Base-by-base conservation (phyloP, 1,140 invertebrate species). In the Melanaphis sacchari region DNA sequence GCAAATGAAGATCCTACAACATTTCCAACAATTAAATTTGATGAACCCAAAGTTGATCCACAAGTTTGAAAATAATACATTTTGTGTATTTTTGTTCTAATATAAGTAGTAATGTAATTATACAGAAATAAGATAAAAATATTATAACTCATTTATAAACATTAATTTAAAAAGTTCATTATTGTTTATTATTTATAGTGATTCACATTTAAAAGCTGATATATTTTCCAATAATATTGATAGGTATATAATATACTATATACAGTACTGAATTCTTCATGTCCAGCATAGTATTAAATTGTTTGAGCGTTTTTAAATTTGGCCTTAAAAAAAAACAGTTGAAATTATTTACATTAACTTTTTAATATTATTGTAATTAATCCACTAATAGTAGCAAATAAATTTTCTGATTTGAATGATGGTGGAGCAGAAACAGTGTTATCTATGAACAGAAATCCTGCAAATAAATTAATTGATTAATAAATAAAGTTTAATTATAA, bases 381-480 rank as follows among this genome's bases (percentile, higher is more conserved):
- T 2, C 98, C 98, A 94, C 98, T 98, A 92, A 99, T 97, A 95
- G 99, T 98, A 0, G 98, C n/a, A n/a, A 99, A 95, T 99, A 99
- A 94, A 99, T 99, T 95, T 98, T 98, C 96, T 43, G 98, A 98
- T 95, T 97, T 97, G 94, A 98, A 98, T 93, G 98, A 98, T 66
- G 98, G 98, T 40, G 98, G 98, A 54, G 98, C 98, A 96, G 98
- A 98, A 94, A 99, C 97, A 76, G 96, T 97, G 94, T 97, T 97
- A 95, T 98, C 97, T 98, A 94, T 93, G 96, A 96, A 94, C 94
- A 94, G 18, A 85, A 43, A 54, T 85, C 49, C 22, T 88, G 43
- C 36, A 87, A 66, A 81, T 49, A 41, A 66, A 41, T 88, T n/a
- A n/a, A n/a, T n/a, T n/a, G n/a, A n/a, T 52, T 9, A 41, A 41